Base-by-base conservation (phyloP, 2,888 invertebrate species). In the Choristoneura rosaceana region DNA sequence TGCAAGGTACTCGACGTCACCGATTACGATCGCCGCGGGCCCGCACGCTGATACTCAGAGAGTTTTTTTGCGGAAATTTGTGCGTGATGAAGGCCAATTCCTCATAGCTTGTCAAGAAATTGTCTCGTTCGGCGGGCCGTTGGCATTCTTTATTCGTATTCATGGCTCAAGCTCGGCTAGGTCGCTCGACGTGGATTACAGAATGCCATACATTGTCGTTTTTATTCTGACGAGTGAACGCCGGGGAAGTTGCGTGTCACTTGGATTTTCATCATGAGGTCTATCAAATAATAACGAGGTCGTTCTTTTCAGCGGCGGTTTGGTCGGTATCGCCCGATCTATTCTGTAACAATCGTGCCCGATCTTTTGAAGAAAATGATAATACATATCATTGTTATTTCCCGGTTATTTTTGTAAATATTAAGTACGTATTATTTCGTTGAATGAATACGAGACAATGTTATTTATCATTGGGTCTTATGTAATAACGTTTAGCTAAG, bases 281-380 rank as follows among this genome's bases (percentile, higher is more conserved):
- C 90, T 90, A 92, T 92, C 90, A 91, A 92, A 93, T 89, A 92
- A 92, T 92, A 92, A 90, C 84, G 87, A 92, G 90, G 90, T 87
- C 90, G 87, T 87, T 88, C 86, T 87, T 84, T 87, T 81, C 82
- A 84, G 79, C 82, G 80, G 85, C 84, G 82, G 85, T 85, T 84
- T 80, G 78, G 82, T 84, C 85, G 86, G 87, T 91, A 90, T 89
- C 82, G 84, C 78, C 79, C 82, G 83, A 89, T 90, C 89, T 89
- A 87, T 90, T 87, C 83, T 78, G 82, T 83, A 83, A 86, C 87
- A 87, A 87, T 88, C 84, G 84, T 85, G 86, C 84, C 80, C 82
- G 82, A 89, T 88, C 88, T 89, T 91, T 90, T 90, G 86, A 90
- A 82, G 80, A 88, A 89, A 90, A 90, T 86, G 86, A 84, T 87